Conservation (phyloP, 2,888 invertebrate genomes). For the Tetranychus truncatus region DNA sequence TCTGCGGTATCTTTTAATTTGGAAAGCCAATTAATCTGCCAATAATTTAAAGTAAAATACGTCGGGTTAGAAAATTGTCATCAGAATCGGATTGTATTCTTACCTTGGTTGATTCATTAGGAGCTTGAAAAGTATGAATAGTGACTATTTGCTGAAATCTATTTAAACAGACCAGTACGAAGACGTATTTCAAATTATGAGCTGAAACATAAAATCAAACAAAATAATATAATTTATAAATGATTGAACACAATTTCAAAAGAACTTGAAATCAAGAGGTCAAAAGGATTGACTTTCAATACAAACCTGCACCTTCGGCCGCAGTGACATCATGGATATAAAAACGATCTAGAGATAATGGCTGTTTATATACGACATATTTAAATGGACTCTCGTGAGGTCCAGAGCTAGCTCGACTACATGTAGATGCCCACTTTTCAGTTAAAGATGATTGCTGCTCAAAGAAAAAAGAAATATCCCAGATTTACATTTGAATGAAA, state of each 20-base stretch:
- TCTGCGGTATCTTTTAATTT: constrained; percentile 39
- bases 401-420: constrained; percentile 26
- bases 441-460: constrained; percentile 35
- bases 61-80: neutral
- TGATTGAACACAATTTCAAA: no score
- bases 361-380: constrained; percentile 37
- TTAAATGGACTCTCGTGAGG: constrained; percentile 30
- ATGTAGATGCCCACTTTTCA: constrained; percentile 34
- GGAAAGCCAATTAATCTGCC: constrained; percentile 37
- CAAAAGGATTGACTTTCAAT: neutral
- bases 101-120: constrained; percentile 34
- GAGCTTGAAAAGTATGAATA: constrained; percentile 36
- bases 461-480: constrained; percentile 23
- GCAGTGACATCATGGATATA: constrained; percentile 34
- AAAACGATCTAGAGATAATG: constrained; percentile 35
- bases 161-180: constrained; percentile 35
- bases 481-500: neutral
- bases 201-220: constrained; percentile 23
- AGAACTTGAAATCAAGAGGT: no score
- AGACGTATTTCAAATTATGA: constrained; percentile 34
- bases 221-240: neutral
- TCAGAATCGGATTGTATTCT: neutral
- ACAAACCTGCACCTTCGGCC: constrained; percentile 28
- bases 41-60: neutral
- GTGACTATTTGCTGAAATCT: constrained; percentile 37